phyloP scores from a whole-genome alignment of 2,797 vertebrate species.

The Notoglanidium macrostoma region DNA sequence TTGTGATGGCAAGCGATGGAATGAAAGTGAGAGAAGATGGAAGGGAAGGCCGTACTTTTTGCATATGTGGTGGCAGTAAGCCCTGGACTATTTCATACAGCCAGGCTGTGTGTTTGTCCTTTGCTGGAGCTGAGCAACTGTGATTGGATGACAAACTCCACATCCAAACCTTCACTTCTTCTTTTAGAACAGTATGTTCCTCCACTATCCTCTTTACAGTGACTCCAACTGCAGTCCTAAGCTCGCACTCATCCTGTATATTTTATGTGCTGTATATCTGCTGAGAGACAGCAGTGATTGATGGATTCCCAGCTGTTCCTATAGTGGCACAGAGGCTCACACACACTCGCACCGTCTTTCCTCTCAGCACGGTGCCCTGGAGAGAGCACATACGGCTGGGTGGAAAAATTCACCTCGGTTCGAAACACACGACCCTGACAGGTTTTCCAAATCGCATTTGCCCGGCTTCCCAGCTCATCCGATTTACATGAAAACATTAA shows the following conservation, averaged over 20 bases:
- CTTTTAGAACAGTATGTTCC: slow-evolving; percentile 34
- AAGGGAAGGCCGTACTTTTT: slow-evolving; percentile 65
- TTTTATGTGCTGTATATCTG: slow-evolving; percentile 40
- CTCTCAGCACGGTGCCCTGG: slow-evolving; percentile 32
- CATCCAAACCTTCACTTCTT: slow-evolving; percentile 44
- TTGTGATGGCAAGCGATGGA: slow-evolving; percentile 41
- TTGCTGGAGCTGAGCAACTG: neutral
- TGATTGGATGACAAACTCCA: slow-evolving; percentile 12
- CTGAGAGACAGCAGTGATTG: slow-evolving; percentile 38
- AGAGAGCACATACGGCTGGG: slow-evolving; percentile 4
- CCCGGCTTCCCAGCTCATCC: neutral
- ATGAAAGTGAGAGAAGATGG: slow-evolving; percentile 56
- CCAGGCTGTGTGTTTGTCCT: slow-evolving; percentile 4
- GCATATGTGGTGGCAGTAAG: slow-evolving; percentile 68
- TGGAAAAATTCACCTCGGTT: slow-evolving; percentile 26
- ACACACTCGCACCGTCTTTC: slow-evolving; percentile 25
- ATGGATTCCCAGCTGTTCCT: slow-evolving; percentile 35
- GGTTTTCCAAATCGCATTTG: slow-evolving; percentile 33
- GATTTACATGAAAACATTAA: slow-evolving; percentile 35
- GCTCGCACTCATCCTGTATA: slow-evolving; percentile 8
- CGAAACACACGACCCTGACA: neutral
- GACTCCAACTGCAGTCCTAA: slow-evolving; percentile 26
- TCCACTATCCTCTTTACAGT: slow-evolving; percentile 31
- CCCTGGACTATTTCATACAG: slow-evolving; percentile 22
- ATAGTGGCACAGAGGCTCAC: slow-evolving; percentile 30